Conservation (phyloP, 2,113 vertebrate species). For the Pionites leucogaster region DNA sequence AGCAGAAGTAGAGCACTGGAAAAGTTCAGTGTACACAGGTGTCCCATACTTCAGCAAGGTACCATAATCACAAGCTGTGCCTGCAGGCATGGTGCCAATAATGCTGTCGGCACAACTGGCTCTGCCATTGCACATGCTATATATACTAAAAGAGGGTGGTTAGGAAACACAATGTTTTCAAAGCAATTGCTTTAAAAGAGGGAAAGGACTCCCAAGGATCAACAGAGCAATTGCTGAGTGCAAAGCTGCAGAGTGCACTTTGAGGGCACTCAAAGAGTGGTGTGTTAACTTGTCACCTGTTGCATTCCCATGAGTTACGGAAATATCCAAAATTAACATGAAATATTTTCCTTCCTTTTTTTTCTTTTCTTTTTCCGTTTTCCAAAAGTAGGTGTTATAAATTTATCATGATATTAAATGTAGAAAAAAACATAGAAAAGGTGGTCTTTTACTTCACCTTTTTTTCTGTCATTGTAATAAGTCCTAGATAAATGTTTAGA, state of each 20-base stretch:
- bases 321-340: not conserved
- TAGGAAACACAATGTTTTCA: not conserved
- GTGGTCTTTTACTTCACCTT: not conserved
- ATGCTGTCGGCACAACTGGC: not conserved
- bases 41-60: not conserved
- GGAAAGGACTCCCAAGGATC: not conserved
- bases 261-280: not conserved
- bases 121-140: not conserved
- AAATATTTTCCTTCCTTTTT: not conserved
- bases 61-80: not conserved
- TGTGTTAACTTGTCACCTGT: not conserved
- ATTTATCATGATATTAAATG: not conserved
- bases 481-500: not conserved
- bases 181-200: not conserved
- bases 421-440: not conserved
- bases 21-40: not conserved
- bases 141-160: not conserved
- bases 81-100: not conserved
- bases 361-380: not conserved
- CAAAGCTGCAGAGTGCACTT: not conserved
- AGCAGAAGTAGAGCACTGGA: constrained; percentile 31
- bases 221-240: not conserved
- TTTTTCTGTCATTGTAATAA: not conserved
- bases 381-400: not conserved
- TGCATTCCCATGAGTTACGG: not conserved